phyloP scores from a whole-genome alignment of 1,140 invertebrate genomes.

The Papilio glaucus region DNA sequence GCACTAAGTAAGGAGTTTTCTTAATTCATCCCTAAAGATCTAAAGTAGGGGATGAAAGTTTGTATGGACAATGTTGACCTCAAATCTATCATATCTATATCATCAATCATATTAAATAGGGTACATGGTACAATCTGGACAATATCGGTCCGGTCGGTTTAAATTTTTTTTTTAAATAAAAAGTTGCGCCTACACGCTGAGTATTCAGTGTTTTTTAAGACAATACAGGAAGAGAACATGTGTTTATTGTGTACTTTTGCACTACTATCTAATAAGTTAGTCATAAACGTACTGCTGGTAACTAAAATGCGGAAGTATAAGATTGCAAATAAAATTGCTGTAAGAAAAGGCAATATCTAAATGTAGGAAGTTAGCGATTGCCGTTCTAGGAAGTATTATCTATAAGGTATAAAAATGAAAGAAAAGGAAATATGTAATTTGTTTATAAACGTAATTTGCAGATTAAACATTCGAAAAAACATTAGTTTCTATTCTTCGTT shows the following conservation, averaged over 20 bases:
- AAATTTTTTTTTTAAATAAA: no score
- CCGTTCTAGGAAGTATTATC: not conserved
- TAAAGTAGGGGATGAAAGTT: no score
- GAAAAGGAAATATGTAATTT: not conserved
- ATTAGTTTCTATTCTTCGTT: slow-evolving; percentile 3
- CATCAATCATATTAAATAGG: no score
- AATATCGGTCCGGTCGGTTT: no score
- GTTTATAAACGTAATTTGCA: not conserved
- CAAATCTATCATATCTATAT: no score
- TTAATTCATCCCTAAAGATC: no score
- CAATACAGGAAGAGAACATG: slow-evolving; percentile 2
- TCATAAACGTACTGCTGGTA: not conserved
- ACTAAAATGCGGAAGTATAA: slow-evolving; percentile 14
- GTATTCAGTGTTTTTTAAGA: not conserved
- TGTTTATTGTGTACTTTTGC: slow-evolving; percentile 14
- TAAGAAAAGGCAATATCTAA: not conserved
- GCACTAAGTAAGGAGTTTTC: no score
- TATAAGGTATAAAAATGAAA: slow-evolving; percentile 3
- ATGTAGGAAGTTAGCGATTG: not conserved
- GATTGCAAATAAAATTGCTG: not conserved
- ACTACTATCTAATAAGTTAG: no score
- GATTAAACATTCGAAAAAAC: not conserved
- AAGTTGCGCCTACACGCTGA: no score
- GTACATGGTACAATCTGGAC: no score
- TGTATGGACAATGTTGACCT: no score